Conservation (phyloP, 2,888 invertebrate genomes). For the Pristionchus mayeri region DNA sequence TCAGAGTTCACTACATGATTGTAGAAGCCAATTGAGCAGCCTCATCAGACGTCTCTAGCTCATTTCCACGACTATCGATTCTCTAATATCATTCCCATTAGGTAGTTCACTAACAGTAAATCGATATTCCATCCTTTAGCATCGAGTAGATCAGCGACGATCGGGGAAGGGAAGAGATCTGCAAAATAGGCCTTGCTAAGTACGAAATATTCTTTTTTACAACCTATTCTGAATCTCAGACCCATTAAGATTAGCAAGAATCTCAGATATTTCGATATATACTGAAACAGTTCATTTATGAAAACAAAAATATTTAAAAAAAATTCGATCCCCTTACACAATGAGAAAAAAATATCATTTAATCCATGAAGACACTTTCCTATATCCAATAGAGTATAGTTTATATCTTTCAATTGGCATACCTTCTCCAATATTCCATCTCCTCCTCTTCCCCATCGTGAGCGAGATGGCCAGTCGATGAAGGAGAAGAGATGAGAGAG, state of each 20-base stretch:
- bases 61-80: no score
- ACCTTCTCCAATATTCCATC: constrained; percentile 65
- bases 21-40: no score
- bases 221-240: not conserved
- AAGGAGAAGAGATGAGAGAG: constrained; percentile 50
- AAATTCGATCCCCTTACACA: no score
- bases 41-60: no score
- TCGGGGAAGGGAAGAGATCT: constrained; percentile 19
- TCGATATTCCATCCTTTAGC: not conserved
- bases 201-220: not conserved
- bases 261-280: not conserved
- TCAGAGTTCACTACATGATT: no score
- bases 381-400: no score
- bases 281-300: no score
- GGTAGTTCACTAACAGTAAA: not conserved
- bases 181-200: not conserved
- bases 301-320: no score
- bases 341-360: no score
- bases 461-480: constrained; percentile 60
- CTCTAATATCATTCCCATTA: not conserved
- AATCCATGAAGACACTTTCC: no score
- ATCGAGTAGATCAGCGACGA: not conserved
- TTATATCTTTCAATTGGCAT: no score
- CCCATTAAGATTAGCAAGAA: not conserved
- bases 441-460: constrained; percentile 56